Evolutionary conservation across 2,113 vertebrate genomes (phyloP), one percentile per base, ranked within the genome.

Genomic region (Fulmarus glacialis): DNA sequence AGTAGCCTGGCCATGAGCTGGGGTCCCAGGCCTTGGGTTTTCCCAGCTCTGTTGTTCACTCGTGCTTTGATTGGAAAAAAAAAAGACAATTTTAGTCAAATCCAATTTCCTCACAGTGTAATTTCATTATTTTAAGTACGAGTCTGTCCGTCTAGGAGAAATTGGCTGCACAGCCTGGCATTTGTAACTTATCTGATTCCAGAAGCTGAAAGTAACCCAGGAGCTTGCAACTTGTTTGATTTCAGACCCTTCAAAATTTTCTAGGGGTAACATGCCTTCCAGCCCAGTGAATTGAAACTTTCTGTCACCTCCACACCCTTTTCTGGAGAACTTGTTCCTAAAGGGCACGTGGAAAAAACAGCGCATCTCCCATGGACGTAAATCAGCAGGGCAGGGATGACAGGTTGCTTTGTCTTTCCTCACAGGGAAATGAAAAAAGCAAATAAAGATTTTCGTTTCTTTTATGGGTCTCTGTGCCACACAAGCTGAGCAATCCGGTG

Each of bases 381-480:
- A 86, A 12, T 4, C 6, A 14, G 53, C 72, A 74, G 64, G 56
- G 64, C 64, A 36, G 45, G 63, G 56, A 58, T 92, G 63, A 95
- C 92, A 82, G 75, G 63, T 59, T 38, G 23, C 92, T 94, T 95
- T 95, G 92, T 89, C 52, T 24, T 81, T 9, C 38, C 47, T 47
- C 55, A 92, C 42, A 5, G 86, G 97, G 96, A 95, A 96, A 18
- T 26, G 47, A 30, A 40, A 59, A 81, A 40, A 82, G 80, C 80
- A 96, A 94, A 95, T 43, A 94, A 36, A 87, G 68, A 3, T 29
- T 68, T 43, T 26, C 0, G 0, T 52, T 73, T 70, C 5, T 68
- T 83, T 78, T 73, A 70, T 67, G 71, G 55, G 6, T 88, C 62
- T 12, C 26, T 8, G 30, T 23, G 60, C 59, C 34, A 13, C 6